Conservation (phyloP, 2,888 invertebrate genomes). For the Zygothrica quintamaculata region DNA sequence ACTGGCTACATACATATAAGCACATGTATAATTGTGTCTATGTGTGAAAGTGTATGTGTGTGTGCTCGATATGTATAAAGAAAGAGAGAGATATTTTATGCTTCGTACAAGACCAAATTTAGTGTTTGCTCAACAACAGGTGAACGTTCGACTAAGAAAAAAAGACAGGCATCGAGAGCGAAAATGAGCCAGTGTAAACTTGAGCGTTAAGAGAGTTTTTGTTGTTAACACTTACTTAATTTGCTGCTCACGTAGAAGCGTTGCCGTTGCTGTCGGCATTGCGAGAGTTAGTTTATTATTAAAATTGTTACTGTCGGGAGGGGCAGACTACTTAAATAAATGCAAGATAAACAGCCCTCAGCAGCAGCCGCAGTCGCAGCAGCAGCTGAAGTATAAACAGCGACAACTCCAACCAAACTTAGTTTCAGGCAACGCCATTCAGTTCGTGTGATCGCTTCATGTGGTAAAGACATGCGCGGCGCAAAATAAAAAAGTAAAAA, state of each 20-base stretch:
- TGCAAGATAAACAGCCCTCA: conserved; percentile 53
- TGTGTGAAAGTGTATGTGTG: neutral
- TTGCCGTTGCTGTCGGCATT: conserved; percentile 20
- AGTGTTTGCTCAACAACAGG: conserved; percentile 54
- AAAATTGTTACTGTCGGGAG: conserved; percentile 36
- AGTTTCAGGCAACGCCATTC: conserved; percentile 53
- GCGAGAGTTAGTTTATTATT: conserved; percentile 38
- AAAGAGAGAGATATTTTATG: conserved; percentile 46
- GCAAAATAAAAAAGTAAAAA: conserved; percentile 12
- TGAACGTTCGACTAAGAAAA: conserved; percentile 65
- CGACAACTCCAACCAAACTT: conserved; percentile 46
- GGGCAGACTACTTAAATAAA: conserved; percentile 29
- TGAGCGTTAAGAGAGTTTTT: conserved; percentile 39
- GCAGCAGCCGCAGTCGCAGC: conserved; percentile 2
- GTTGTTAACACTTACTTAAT: conserved; percentile 50
- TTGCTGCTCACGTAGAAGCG: conserved; percentile 70
- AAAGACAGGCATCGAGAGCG: conserved; percentile 18
- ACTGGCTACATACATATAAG: neutral
- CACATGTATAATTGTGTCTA: neutral
- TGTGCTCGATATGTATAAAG: neutral
- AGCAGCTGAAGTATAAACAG: conserved; percentile 9
- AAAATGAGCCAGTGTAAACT: conserved; percentile 19
- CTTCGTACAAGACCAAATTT: conserved; percentile 48
- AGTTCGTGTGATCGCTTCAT: conserved; percentile 71
- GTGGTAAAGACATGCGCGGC: conserved; percentile 52